These are phyloP conservation scores for Onychomys torridus DNA, from an alignment of 2,797 vertebrate species.

Conservation along the genomic window DNA sequence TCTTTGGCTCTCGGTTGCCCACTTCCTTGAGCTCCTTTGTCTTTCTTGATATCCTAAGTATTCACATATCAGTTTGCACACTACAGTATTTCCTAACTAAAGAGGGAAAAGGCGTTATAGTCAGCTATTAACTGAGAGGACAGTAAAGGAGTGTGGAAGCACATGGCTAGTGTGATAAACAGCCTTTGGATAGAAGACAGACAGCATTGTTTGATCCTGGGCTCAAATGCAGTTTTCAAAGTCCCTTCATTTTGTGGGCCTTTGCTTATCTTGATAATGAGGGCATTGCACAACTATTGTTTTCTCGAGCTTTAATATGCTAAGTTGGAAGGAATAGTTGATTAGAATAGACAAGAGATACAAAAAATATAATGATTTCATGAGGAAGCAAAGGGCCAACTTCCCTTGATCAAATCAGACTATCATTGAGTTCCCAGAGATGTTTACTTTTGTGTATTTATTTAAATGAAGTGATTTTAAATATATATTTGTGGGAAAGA, in stretches of 20 bases:
- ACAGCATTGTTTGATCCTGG: neutral
- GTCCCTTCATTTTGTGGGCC: neutral
- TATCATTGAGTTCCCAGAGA: neutral
- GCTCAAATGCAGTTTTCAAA: neutral
- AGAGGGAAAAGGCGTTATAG: neutral
- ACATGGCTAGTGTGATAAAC: neutral
- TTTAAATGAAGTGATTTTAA: slow-evolving; percentile 39
- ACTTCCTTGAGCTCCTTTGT: neutral
- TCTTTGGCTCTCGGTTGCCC: neutral
- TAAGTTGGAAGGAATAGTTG: neutral
- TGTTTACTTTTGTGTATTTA: neutral
- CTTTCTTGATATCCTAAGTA: neutral
- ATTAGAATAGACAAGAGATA: neutral
- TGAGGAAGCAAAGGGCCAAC: neutral
- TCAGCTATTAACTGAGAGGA: neutral
- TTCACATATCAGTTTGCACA: neutral
- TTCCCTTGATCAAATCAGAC: neutral
- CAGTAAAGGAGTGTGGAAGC: neutral
- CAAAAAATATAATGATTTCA: neutral
- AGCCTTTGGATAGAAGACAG: neutral
- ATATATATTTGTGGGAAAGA: neutral
- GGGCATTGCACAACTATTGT: neutral
- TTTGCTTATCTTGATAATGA: neutral
- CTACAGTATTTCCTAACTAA: neutral
- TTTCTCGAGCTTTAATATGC: neutral